Evolutionary conservation across 2,888 invertebrate species (phyloP), one percentile per base, ranked within the genome.

Genomic region (Amblyteles armatorius): DNA sequence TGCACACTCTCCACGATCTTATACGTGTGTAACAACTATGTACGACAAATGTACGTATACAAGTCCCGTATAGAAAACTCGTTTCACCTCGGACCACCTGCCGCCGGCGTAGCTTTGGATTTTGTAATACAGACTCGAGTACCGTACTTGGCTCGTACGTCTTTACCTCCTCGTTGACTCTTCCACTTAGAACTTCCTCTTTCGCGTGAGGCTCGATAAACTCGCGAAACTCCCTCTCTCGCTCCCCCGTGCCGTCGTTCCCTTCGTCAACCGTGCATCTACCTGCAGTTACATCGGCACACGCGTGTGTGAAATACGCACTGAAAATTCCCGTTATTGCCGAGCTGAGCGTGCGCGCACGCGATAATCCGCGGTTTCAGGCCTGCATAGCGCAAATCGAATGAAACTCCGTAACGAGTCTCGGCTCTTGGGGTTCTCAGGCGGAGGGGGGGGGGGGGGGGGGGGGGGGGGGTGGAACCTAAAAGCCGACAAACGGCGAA

Each of bases 401-500:
- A 71, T 48, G 22, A 50, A 79, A 82, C 74, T 78, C 26, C 50
- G 22, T 55, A 77, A 72, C 67, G 71, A 76, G 79, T 73, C 63
- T 26, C 71, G 72, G 19, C 44, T 48, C 26, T 11, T 26, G 26
- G 22, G 57, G 19, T 50, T 19, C 26, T 3, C 26, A 26, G 3
- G 26, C 26, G 26, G 26, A 22, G 22, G 26, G 76, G 77, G 72
- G 63, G 29, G 74, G 74, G 57, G 22, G 26, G 76, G 77, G 72
- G 63, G 29, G 74, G 74, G 57, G 71, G 65, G 16, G 16, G 44
- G 44, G 5, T 16, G 3, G 2, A 55, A 52, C 79, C 79, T 72
- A 44, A 82, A 77, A 76, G 82, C 79, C 85, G 85, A 63, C 79
- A 82, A 82, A 82, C 82, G 82, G 60, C 82, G 79, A 74, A 71